phyloP scores from a whole-genome alignment of 2,797 vertebrate species.

The Anabas testudineus region DNA sequence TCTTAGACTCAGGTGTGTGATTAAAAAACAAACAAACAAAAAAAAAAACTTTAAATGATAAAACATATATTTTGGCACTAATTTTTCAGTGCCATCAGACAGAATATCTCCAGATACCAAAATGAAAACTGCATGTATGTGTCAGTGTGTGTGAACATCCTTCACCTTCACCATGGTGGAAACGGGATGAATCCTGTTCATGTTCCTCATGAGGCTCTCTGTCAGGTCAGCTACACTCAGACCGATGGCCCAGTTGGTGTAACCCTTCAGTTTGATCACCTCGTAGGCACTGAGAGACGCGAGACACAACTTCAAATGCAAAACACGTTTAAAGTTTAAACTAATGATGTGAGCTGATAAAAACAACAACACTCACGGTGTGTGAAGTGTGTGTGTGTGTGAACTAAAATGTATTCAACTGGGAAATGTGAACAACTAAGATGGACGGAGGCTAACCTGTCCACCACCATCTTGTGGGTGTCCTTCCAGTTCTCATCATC shows the following conservation, averaged over 20 bases:
- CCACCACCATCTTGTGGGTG: slow-evolving; percentile 93
- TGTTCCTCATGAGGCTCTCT: slow-evolving; percentile 93
- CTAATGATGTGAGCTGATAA: background rate
- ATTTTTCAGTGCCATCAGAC: too few relatives aligned
- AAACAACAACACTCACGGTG: too few relatives aligned
- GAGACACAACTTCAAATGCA: background rate
- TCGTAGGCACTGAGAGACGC: slow-evolving; percentile 90
- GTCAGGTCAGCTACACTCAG: slow-evolving; percentile 93
- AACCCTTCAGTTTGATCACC: slow-evolving; percentile 96
- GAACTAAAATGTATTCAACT: too few relatives aligned
- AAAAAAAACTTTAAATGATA: too few relatives aligned
- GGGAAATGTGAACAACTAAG: background rate
- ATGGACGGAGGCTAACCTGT: slow-evolving; percentile 83
- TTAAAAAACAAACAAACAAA: too few relatives aligned
- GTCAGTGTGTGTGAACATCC: background rate
- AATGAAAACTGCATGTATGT: background rate
- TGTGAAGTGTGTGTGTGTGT: too few relatives aligned
- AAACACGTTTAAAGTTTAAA: background rate
- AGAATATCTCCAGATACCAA: too few relatives aligned
- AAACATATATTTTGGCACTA: too few relatives aligned
- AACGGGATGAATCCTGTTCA: slow-evolving; percentile 91
- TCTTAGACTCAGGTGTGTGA: too few relatives aligned
- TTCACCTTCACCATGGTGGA: slow-evolving; percentile 96
- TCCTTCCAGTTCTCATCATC: slow-evolving; percentile 95
- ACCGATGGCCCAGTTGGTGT: slow-evolving; percentile 98